Evolutionary conservation across 2,888 invertebrate species (phyloP).

Genomic region (Yponomeuta cagnagella): DNA sequence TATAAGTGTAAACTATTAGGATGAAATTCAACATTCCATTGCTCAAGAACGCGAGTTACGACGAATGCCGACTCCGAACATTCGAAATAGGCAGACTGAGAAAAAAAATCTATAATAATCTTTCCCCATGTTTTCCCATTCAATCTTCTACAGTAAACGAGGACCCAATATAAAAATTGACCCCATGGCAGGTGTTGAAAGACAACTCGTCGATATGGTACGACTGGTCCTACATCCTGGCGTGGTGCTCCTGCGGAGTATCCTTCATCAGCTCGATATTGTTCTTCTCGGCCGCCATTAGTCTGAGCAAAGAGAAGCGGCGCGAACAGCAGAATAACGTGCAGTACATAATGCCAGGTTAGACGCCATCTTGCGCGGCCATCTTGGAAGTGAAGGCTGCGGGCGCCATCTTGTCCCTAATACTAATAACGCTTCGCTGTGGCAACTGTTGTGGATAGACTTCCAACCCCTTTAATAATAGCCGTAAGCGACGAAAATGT

Average conservation of each 20-base stretch:
- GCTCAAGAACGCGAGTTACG: too few relatives aligned
- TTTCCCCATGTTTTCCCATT: too few relatives aligned
- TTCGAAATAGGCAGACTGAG: too few relatives aligned
- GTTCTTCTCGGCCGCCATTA: constrained; percentile 87
- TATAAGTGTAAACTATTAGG: too few relatives aligned
- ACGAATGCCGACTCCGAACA: too few relatives aligned
- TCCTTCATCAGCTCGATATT: constrained; percentile 84
- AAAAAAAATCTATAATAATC: too few relatives aligned
- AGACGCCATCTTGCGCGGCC: constrained; percentile 42
- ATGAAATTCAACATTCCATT: too few relatives aligned
- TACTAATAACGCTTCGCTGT: constrained; percentile 62
- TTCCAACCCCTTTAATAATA: constrained; percentile 10
- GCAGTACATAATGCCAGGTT: constrained; percentile 94
- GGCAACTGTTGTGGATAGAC: constrained; percentile 19
- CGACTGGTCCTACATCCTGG: constrained; percentile 91
- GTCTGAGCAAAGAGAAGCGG: constrained; percentile 84
- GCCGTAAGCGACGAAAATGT: constrained; percentile 1
- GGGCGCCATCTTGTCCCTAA: constrained; percentile 40
- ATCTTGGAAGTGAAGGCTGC: constrained; percentile 30
- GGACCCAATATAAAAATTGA: constrained; percentile 85
- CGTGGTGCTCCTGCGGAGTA: constrained; percentile 88
- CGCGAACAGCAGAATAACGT: constrained; percentile 85
- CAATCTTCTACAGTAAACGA: not conserved
- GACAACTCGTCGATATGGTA: constrained; percentile 83
- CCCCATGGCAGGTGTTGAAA: constrained; percentile 78